These are phyloP conservation scores for Octomys mimax DNA, from an alignment of 2,797 vertebrate genomes.

Conservation along the genomic window DNA sequence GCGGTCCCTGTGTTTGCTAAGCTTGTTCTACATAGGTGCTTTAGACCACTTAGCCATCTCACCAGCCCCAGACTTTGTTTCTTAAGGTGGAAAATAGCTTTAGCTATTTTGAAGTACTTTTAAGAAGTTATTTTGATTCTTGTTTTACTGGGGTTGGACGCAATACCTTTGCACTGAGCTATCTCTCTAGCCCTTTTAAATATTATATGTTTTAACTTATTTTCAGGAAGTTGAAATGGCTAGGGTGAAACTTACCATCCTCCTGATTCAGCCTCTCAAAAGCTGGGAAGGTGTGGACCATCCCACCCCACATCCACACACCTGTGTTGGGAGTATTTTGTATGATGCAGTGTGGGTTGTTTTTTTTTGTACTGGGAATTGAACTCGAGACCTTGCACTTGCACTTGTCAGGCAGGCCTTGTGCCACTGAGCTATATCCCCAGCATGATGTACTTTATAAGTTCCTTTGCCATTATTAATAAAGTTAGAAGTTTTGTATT, in stretches of 20 bases:
- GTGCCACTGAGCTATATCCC: too few species aligned
- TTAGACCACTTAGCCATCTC: too few species aligned
- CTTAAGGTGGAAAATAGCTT: neutral
- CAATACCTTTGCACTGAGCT: neutral
- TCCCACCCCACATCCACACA: neutral
- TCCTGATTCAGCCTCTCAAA: neutral
- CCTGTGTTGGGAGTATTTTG: neutral
- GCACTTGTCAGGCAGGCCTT: too few species aligned
- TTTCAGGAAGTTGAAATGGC: neutral
- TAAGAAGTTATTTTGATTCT: neutral
- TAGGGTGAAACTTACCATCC: neutral
- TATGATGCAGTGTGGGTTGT: neutral
- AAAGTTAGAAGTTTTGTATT: neutral
- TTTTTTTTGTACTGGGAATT: too few species aligned
- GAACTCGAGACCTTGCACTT: too few species aligned
- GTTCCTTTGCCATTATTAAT: neutral
- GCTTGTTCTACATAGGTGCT: too few species aligned
- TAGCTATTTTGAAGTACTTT: neutral
- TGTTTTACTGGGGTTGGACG: neutral
- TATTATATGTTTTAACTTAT: neutral
- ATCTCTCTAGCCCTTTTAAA: neutral
- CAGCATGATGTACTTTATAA: neutral
- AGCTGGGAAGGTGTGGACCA: neutral
- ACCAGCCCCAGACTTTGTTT: neutral
- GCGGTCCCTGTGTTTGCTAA: too few species aligned